Evolutionary conservation across 2,888 invertebrate genomes (phyloP), one percentile per base, ranked within the genome.

Genomic region (Acleris sparsana): DNA sequence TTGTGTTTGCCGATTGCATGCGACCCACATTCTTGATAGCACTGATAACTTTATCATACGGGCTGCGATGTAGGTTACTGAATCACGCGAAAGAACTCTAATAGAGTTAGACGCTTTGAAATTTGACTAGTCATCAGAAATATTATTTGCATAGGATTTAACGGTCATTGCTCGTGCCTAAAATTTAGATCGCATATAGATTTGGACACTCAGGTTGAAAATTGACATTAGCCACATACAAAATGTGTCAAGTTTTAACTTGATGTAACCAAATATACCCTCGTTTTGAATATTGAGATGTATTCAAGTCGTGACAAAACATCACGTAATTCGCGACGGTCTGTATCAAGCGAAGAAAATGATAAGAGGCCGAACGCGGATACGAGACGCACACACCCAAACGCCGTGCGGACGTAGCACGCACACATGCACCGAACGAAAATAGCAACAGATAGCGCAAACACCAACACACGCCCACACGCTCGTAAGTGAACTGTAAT

Each of bases 401-500:
- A 60, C 65, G 69, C 70, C 67, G 72, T 80, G 72, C 70, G 70
- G 71, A 83, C 74, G 72, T 74, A 70, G 70, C 81, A 75, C 84
- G 72, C 84, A 84, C 80, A 83, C 83, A 72, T 57, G 48, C 60
- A 63, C 68, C 63, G 51, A 78, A 85, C 86, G 70, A 83, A 92
- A 92, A 92, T 92, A 92, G 90, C 83, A 82, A 74, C 84, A 79
- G 90, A 91, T 91, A 92, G 88, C 89, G 87, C 89, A 86, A 89
- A 88, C 89, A 90, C 89, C 87, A 89, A 90, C 90, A 91, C 89
- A 88, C 89, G 87, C 90, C 88, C 87, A 90, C 91, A 82, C 83
- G 76, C 79, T 80, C 66, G 86, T 88, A 88, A 86, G 85, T 88
- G 87, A 87, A 89, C 88, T 86, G 88, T 89, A 87, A 89, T 91